These are phyloP conservation scores for Gymnarchus niloticus DNA, from an alignment of 2,113 vertebrate species.

Conservation along the genomic window DNA sequence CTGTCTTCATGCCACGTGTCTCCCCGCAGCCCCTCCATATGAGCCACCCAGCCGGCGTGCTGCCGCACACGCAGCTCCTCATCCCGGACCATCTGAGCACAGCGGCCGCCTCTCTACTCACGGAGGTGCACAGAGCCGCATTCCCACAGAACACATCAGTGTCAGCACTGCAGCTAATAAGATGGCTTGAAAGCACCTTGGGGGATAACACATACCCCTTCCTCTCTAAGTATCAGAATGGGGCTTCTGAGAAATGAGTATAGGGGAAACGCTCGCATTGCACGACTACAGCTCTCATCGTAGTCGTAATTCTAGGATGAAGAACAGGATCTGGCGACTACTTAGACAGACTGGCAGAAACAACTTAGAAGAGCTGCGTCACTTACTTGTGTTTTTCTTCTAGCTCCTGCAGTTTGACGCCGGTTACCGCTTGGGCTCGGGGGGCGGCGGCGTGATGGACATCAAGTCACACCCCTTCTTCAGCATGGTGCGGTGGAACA, in stretches of 20 bases:
- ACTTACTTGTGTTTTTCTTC: conserved; percentile 12
- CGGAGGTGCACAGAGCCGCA: conserved; percentile 67
- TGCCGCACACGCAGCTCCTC: conserved; percentile 80
- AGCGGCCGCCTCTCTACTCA: conserved; percentile 78
- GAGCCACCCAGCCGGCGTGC: conserved; percentile 84
- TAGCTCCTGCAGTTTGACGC: conserved; percentile 87
- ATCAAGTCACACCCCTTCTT: conserved; percentile 94
- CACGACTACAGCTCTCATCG: neutral
- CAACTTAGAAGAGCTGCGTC: neutral
- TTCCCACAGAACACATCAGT: neutral
- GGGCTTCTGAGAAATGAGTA: neutral
- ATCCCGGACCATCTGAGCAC: conserved; percentile 79
- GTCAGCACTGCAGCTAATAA: neutral
- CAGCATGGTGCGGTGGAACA: conserved; percentile 73
- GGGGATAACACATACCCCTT: neutral
- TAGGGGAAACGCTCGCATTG: neutral
- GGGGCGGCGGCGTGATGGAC: conserved; percentile 71
- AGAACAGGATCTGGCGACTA: neutral
- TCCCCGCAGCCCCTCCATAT: conserved; percentile 74
- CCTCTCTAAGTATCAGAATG: neutral
- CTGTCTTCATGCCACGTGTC: neutral
- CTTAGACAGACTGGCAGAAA: neutral
- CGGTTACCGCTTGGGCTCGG: conserved; percentile 71
- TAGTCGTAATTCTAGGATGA: neutral
- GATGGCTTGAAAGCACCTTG: neutral